Evolutionary conservation across 1,140 invertebrate species (phyloP).

Genomic region (Streblospio benedicti): DNA sequence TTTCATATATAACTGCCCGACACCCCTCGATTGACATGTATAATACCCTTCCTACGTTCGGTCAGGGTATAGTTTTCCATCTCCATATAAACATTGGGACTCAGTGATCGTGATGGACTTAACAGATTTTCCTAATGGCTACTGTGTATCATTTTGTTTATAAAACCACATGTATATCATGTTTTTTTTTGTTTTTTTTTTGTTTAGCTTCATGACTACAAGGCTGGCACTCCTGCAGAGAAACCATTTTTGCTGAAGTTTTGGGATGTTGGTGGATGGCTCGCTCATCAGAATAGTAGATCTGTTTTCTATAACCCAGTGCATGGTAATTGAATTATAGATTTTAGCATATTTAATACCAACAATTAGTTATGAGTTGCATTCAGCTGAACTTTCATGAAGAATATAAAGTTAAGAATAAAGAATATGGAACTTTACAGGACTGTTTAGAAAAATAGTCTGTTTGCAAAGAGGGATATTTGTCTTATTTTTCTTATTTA

Average conservation of each 20-base stretch:
- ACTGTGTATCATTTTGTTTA: background rate
- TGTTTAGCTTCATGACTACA: constrained; percentile 74
- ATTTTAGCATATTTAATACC: background rate
- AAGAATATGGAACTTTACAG: background rate
- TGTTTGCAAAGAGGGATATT: background rate
- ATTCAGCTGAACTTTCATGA: background rate
- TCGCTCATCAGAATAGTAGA: constrained; percentile 80
- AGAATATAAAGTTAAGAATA: background rate
- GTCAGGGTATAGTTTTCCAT: too few relatives aligned
- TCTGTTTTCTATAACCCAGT: constrained; percentile 85
- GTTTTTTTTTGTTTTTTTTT: constrained; percentile 10
- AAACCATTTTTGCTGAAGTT: constrained; percentile 88
- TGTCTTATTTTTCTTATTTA: background rate
- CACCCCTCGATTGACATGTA: too few relatives aligned
- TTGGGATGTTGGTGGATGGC: constrained; percentile 91
- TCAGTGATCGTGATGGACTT: background rate
- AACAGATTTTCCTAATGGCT: background rate
- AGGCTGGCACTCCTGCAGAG: constrained; percentile 83
- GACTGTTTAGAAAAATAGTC: background rate
- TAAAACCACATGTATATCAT: background rate
- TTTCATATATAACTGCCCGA: too few relatives aligned
- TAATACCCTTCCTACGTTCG: too few relatives aligned
- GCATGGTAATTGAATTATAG: constrained; percentile 59
- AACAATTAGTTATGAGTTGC: too few relatives aligned
- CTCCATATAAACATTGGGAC: too few relatives aligned